phyloP scores from a whole-genome alignment of 2,797 vertebrate genomes.

The Diceros bicornis region DNA sequence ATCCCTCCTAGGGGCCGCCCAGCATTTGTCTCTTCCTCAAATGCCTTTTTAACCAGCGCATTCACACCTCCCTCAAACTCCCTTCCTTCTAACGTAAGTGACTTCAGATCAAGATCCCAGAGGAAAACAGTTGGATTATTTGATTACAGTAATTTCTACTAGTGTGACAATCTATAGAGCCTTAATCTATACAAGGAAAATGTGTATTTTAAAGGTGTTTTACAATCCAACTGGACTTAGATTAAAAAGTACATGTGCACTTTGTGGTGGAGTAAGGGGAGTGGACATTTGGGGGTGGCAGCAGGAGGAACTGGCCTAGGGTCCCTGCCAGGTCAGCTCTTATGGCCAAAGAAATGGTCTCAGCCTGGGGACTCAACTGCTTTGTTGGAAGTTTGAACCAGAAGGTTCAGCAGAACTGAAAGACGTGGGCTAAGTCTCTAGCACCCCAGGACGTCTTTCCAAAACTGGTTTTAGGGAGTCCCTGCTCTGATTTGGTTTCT shows the following conservation, averaged over 20 bases:
- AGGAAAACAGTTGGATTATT: not conserved
- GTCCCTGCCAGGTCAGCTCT: not conserved
- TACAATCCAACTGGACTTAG: not conserved
- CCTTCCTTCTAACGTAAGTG: not conserved
- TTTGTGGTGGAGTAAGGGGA: not conserved
- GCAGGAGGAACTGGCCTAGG: rapidly evolving
- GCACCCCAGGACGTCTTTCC: not conserved
- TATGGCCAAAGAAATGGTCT: not conserved
- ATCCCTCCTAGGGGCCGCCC: not conserved
- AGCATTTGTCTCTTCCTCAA: not conserved
- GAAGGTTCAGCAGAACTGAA: not conserved
- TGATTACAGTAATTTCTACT: not conserved
- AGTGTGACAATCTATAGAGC: not conserved
- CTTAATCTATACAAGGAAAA: not conserved
- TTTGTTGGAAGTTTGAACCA: not conserved
- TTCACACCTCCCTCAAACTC: not conserved
- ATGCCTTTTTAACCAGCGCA: not conserved
- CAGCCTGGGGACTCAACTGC: not conserved
- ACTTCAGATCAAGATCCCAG: not conserved
- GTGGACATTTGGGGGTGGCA: not conserved
- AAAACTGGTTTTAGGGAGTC: not conserved
- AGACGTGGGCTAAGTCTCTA: not conserved
- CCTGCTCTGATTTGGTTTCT: not conserved
- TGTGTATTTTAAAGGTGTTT: not conserved
- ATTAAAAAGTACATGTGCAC: not conserved